A percentile compares a stretch with the other conserved stretches of the same genome.
phyloP scores from a whole-genome alignment of 2,888 invertebrate genomes.

The Microctonus hyperodae region DNA sequence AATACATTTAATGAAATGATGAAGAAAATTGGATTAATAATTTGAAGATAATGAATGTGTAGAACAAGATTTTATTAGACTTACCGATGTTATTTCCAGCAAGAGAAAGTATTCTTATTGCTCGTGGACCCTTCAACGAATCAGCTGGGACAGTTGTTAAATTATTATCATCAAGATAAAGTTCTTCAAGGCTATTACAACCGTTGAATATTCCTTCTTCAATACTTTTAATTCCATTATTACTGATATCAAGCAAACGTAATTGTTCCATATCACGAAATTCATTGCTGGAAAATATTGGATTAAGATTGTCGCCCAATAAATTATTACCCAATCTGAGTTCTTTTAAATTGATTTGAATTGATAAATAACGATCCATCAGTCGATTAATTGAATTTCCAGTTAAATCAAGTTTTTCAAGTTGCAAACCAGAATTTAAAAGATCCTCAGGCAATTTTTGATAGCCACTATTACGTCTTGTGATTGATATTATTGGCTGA shows the following conservation, averaged over 20 bases:
- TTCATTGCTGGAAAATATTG: slow-evolving; percentile 87
- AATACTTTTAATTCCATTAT: slow-evolving; percentile 81
- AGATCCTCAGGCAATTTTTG: slow-evolving; percentile 73
- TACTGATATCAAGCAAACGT: slow-evolving; percentile 78
- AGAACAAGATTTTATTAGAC: not conserved
- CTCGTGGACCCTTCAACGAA: slow-evolving; percentile 82
- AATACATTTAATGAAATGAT: not conserved
- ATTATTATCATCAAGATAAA: slow-evolving; percentile 83
- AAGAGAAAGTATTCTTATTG: slow-evolving; percentile 76
- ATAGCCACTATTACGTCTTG: slow-evolving; percentile 81
- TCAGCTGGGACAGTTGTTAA: slow-evolving; percentile 77
- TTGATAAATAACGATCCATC: slow-evolving; percentile 76
- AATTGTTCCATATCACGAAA: slow-evolving; percentile 79
- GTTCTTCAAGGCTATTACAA: slow-evolving; percentile 79
- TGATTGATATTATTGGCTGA: slow-evolving; percentile 81
- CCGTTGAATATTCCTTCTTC: slow-evolving; percentile 89
- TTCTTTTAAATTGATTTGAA: slow-evolving; percentile 73
- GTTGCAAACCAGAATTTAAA: slow-evolving; percentile 67
- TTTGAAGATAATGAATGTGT: not conserved
- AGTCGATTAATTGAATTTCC: slow-evolving; percentile 81
- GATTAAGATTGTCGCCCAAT: slow-evolving; percentile 89
- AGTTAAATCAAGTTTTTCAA: slow-evolving; percentile 82
- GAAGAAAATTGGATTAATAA: too few relatives aligned
- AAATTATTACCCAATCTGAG: slow-evolving; percentile 80
- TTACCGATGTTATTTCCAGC: slow-evolving; percentile 83